Evolutionary conservation across 2,113 vertebrate species (phyloP).

Genomic region (Parus major): DNA sequence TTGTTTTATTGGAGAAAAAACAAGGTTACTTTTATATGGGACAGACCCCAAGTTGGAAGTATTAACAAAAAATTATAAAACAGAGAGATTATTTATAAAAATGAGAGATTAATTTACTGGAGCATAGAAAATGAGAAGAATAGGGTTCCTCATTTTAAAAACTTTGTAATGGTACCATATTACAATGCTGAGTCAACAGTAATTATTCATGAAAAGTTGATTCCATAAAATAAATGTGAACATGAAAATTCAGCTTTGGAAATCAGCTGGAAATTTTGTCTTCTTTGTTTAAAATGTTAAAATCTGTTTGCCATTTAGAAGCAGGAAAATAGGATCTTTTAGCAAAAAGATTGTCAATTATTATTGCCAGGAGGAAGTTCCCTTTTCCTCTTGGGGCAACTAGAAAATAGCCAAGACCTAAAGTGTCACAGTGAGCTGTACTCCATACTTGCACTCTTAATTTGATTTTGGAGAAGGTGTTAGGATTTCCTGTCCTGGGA

Average conservation of each 20-base stretch:
- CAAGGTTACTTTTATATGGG: not conserved
- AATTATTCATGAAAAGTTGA: not conserved
- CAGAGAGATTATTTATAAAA: no score
- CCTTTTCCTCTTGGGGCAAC: not conserved
- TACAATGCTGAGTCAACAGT: not conserved
- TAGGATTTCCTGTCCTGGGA: not conserved
- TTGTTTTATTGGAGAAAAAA: not conserved
- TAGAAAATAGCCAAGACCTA: not conserved
- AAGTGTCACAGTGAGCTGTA: not conserved
- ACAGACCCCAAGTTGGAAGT: not conserved
- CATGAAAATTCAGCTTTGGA: not conserved
- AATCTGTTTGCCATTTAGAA: not conserved
- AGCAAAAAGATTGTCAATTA: not conserved
- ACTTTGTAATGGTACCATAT: not conserved
- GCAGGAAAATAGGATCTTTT: not conserved
- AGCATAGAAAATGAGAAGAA: not conserved
- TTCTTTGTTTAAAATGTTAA: not conserved
- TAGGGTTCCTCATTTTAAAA: not conserved
- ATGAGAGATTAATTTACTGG: not conserved
- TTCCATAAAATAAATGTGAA: not conserved
- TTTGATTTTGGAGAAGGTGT: not conserved
- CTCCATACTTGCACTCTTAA: not conserved
- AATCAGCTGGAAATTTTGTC: not conserved
- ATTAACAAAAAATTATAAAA: not conserved
- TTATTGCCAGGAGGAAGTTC: not conserved